These are phyloP conservation scores for Rhagophthalmus giganteus DNA, from an alignment of 2,888 invertebrate genomes.

Conservation along the genomic window DNA sequence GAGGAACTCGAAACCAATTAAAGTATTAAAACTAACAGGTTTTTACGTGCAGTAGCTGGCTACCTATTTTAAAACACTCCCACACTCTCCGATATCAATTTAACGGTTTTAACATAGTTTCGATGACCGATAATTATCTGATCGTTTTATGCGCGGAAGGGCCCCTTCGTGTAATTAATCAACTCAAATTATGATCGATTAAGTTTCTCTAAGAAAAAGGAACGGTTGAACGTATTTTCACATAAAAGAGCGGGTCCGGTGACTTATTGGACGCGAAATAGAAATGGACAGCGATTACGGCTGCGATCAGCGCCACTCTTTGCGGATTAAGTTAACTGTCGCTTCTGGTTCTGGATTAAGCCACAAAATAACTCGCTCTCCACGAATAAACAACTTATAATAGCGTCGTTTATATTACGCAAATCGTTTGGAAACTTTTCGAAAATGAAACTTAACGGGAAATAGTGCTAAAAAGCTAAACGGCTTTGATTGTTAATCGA, in stretches of 20 bases:
- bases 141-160: too few relatives aligned
- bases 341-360: slow-evolving; percentile 36
- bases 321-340: slow-evolving; percentile 49
- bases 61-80: slow-evolving; percentile 5
- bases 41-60: slow-evolving; percentile 4
- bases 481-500: slow-evolving; percentile 20
- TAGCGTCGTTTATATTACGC: not conserved
- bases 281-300: slow-evolving; percentile 54
- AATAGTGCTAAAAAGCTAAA: slow-evolving; percentile 8
- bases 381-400: slow-evolving; percentile 3
- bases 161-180: not conserved
- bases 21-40: slow-evolving; percentile 10
- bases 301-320: slow-evolving; percentile 50
- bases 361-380: slow-evolving; percentile 29
- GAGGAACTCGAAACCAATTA: slow-evolving; percentile 7
- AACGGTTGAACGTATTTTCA: slow-evolving; percentile 8
- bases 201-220: slow-evolving; percentile 5
- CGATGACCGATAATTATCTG: slow-evolving; percentile 2
- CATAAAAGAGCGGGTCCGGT: slow-evolving; percentile 33
- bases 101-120: slow-evolving; percentile 10
- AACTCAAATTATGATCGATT: not conserved
- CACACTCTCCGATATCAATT: slow-evolving; percentile 1
- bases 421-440: too few relatives aligned
- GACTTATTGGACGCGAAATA: slow-evolving; percentile 53
- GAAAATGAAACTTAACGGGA: too few relatives aligned